Evolutionary conservation across 2,888 invertebrate species (phyloP).

Genomic region (Amphipoea oculea): DNA sequence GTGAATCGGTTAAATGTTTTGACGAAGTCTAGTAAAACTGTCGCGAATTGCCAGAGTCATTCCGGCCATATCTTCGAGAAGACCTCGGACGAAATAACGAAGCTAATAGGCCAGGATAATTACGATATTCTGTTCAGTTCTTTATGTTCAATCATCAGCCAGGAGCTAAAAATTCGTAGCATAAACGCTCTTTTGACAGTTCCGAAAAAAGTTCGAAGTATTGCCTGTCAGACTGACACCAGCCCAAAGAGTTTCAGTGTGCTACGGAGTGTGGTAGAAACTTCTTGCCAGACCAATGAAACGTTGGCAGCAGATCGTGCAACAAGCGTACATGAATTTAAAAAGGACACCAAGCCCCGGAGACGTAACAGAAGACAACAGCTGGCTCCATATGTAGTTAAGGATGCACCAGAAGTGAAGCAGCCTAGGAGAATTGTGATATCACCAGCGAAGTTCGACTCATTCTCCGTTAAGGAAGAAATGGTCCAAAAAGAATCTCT

Average conservation of each 20-base stretch:
- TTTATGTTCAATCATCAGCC: slow-evolving; percentile 79
- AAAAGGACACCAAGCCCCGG: slow-evolving; percentile 30
- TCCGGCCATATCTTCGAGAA: slow-evolving; percentile 65
- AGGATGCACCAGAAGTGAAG: slow-evolving; percentile 59
- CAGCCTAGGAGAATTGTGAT: slow-evolving; percentile 70
- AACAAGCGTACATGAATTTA: slow-evolving; percentile 39
- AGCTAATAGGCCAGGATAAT: slow-evolving; percentile 81
- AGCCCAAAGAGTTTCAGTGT: neutral
- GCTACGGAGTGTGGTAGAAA: slow-evolving; percentile 15
- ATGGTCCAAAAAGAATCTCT: neutral
- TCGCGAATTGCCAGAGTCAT: slow-evolving; percentile 71
- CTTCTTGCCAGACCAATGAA: slow-evolving; percentile 73
- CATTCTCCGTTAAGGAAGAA: slow-evolving; percentile 26
- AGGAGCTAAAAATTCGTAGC: slow-evolving; percentile 78
- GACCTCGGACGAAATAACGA: slow-evolving; percentile 77
- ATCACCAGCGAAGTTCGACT: slow-evolving; percentile 65
- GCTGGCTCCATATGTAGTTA: slow-evolving; percentile 77
- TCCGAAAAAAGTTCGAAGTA: slow-evolving; percentile 50
- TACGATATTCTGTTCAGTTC: slow-evolving; percentile 80
- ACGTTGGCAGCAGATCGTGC: slow-evolving; percentile 8
- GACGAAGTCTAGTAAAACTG: slow-evolving; percentile 74
- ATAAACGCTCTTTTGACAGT: slow-evolving; percentile 77
- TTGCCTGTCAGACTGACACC: slow-evolving; percentile 48
- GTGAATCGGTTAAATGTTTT: slow-evolving; percentile 71
- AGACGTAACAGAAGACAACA: slow-evolving; percentile 66